Percentiles rank a stretch among this genome's conserved stretches.
Conservation (phyloP, 2,888 invertebrate genomes). For the Limnephilus marmoratus region DNA sequence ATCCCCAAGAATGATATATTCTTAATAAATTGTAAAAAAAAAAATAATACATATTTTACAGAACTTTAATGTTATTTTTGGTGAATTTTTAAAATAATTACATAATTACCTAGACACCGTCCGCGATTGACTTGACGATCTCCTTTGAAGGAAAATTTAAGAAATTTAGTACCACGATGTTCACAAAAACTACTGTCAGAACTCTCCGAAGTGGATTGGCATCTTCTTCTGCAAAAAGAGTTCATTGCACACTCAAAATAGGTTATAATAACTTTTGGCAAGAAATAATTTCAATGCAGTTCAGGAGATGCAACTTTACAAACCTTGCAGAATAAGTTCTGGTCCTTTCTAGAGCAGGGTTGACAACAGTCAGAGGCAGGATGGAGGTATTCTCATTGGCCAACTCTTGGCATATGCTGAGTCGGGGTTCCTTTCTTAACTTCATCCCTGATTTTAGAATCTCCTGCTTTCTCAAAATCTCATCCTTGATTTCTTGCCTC, state of each 20-base stretch:
- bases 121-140: constrained; percentile 84
- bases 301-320: neutral
- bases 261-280: neutral
- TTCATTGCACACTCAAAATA: neutral
- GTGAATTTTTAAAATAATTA: neutral
- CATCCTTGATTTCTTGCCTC: constrained; percentile 84
- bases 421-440: constrained; percentile 69
- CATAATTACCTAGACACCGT: constrained; percentile 82
- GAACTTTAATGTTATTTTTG: neutral
- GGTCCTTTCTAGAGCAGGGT: constrained; percentile 68
- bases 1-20: too few species aligned
- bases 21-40: too few species aligned
- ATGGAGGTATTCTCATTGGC: constrained; percentile 45
- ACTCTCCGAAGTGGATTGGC: constrained; percentile 64
- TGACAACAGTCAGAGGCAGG: constrained; percentile 42
- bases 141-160: constrained; percentile 76
- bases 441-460: constrained; percentile 84
- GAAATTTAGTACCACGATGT: constrained; percentile 76
- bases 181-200: constrained; percentile 68
- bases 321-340: constrained; percentile 68
- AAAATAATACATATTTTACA: neutral
- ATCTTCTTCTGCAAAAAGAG: constrained; percentile 56
- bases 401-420: constrained; percentile 57
- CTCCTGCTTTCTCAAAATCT: constrained; percentile 87
- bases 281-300: neutral